phyloP scores from a whole-genome alignment of 2,797 vertebrate species.

The Arrhamphus sclerolepis region DNA sequence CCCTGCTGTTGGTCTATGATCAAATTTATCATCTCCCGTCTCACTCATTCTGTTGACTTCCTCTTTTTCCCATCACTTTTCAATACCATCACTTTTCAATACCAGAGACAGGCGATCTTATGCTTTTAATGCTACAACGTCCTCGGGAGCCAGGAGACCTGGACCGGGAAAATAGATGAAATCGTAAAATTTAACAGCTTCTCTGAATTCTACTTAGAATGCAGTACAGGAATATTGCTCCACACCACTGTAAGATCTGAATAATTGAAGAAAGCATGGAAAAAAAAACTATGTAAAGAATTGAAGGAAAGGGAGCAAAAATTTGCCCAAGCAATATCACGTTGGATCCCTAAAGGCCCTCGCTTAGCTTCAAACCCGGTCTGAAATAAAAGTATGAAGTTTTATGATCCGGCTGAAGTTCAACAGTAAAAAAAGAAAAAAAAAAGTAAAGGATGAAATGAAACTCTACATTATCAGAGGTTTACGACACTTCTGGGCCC shows the following conservation, averaged over 20 bases:
- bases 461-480: conserved; percentile 67
- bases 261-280: conserved; percentile 58
- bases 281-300: neutral
- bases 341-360: conserved; percentile 60
- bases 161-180: conserved; percentile 40
- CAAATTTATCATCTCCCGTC: conserved; percentile 24
- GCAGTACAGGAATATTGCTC: conserved; percentile 37
- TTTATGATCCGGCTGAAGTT: conserved; percentile 73
- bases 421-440: conserved; percentile 64
- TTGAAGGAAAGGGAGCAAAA: conserved; percentile 16
- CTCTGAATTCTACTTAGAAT: conserved; percentile 20
- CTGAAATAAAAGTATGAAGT: conserved; percentile 75
- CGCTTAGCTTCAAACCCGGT: conserved; percentile 75
- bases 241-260: conserved; percentile 41
- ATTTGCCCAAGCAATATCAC: conserved; percentile 43
- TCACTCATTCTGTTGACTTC: neutral
- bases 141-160: conserved; percentile 34
- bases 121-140: conserved; percentile 18
- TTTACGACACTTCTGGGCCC: conserved; percentile 59
- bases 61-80: conserved; percentile 1
- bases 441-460: conserved; percentile 65
- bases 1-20: conserved; percentile 25
- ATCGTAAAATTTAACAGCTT: conserved; percentile 54
- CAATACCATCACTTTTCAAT: conserved; percentile 21
- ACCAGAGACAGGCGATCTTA: neutral